Conservation (phyloP, 53 echinoderm and acorn worm species). For the Actinopyga echinites region DNA sequence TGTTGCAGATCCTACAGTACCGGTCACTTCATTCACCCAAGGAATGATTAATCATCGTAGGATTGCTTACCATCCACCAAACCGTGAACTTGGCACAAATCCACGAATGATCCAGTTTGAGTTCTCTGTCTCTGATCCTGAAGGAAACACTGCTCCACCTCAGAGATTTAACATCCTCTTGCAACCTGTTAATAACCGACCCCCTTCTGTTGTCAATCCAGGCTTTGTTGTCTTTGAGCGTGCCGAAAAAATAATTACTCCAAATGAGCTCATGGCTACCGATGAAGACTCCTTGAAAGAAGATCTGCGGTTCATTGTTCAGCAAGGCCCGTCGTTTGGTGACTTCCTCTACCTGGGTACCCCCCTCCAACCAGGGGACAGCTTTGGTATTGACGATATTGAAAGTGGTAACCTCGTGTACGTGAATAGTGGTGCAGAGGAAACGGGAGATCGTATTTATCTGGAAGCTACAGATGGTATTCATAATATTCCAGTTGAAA, state of each 20-base stretch:
- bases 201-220: slow-evolving; percentile 89
- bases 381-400: slow-evolving; percentile 78
- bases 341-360: slow-evolving; percentile 50
- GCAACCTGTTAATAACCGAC: slow-evolving; percentile 91
- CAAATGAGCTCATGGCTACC: slow-evolving; percentile 76
- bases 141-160: slow-evolving; percentile 77
- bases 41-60: slow-evolving; percentile 91
- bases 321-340: slow-evolving; percentile 62
- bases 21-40: slow-evolving; percentile 79
- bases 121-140: slow-evolving; percentile 83
- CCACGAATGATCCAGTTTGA: slow-evolving; percentile 77
- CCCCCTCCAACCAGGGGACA: slow-evolving; percentile 72
- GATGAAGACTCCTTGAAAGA: slow-evolving; percentile 78
- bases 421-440: slow-evolving; percentile 84
- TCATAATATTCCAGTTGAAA: slow-evolving; percentile 80
- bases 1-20: slow-evolving; percentile 72
- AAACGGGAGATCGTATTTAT: slow-evolving; percentile 60
- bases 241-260: slow-evolving; percentile 57
- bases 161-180: slow-evolving; percentile 74
- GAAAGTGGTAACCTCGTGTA: slow-evolving; percentile 59
- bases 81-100: slow-evolving; percentile 87
- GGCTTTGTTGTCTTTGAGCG: slow-evolving; percentile 81
- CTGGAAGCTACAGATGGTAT: slow-evolving; percentile 91
- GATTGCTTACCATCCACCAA: slow-evolving; percentile 92
- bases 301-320: slow-evolving; percentile 63